phyloP scores from a whole-genome alignment of 2,113 vertebrate species.

The Eclectus roratus region DNA sequence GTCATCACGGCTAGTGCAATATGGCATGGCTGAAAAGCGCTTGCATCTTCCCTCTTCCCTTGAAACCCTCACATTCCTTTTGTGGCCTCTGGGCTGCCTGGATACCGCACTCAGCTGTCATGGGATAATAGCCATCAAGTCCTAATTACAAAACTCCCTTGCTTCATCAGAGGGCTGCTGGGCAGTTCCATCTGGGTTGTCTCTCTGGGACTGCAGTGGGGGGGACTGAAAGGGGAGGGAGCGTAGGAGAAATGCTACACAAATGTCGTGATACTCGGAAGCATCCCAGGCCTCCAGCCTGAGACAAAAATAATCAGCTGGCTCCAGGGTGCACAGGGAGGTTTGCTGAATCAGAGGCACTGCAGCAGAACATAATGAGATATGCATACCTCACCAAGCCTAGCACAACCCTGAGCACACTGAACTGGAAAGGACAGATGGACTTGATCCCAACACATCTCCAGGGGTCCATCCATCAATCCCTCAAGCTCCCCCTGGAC shows the following conservation, averaged over 20 bases:
- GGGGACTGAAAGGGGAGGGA: background rate
- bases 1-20: background rate
- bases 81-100: constrained; percentile 18
- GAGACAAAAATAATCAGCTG: constrained; percentile 20
- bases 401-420: background rate
- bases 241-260: background rate
- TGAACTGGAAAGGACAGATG: background rate
- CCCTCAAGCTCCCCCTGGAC: background rate
- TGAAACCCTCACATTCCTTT: background rate
- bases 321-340: background rate
- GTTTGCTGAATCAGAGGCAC: background rate
- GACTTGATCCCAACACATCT: background rate
- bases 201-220: background rate
- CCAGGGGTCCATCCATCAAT: background rate
- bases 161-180: background rate
- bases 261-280: background rate
- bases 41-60: background rate
- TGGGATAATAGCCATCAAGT: background rate
- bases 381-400: background rate
- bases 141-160: background rate
- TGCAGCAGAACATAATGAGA: background rate
- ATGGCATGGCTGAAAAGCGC: background rate
- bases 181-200: constrained; percentile 29
- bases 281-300: background rate
- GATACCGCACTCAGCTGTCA: constrained; percentile 21